Conservation (phyloP, 1,140 invertebrate species). For the Asbolus verrucosus region DNA sequence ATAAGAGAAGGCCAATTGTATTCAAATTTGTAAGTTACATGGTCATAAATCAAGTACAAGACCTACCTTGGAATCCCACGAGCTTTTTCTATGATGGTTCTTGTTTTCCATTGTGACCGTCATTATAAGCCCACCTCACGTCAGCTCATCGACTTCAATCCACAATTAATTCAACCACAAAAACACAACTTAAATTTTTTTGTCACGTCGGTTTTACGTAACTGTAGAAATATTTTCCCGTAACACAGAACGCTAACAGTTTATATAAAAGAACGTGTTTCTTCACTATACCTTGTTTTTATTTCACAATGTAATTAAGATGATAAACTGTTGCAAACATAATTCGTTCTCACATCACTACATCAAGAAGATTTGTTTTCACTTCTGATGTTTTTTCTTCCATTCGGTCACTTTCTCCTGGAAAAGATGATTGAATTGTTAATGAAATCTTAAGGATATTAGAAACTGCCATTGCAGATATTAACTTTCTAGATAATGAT, state of each 20-base stretch:
- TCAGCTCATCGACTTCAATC: conserved; percentile 4
- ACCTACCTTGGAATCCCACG: conserved; percentile 61
- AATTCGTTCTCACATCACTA: conserved; percentile 15
- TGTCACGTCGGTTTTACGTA: conserved; percentile 26
- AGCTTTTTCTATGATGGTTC: conserved; percentile 54
- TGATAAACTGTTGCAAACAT: neutral
- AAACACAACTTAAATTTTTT: conserved; percentile 19
- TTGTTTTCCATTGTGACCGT: conserved; percentile 61
- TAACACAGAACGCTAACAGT: neutral
- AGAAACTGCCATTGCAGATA: conserved; percentile 16
- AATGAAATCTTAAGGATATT: conserved; percentile 11
- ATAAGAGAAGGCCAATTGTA: conserved; percentile 10
- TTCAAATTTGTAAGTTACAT: conserved; percentile 17
- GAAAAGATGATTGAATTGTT: conserved; percentile 20
- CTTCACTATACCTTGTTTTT: neutral
- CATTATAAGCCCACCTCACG: conserved; percentile 48
- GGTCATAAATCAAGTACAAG: neutral
- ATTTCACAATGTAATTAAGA: neutral
- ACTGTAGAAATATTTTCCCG: conserved; percentile 26
- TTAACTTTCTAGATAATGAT: conserved; percentile 12
- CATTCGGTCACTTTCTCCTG: conserved; percentile 14
- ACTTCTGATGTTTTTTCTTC: conserved; percentile 26
- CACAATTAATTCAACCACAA: neutral
- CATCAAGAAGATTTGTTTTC: conserved; percentile 2
- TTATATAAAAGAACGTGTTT: neutral